Evolutionary conservation across 2,797 vertebrate genomes (phyloP).

Genomic region (Acanthopagrus latus): DNA sequence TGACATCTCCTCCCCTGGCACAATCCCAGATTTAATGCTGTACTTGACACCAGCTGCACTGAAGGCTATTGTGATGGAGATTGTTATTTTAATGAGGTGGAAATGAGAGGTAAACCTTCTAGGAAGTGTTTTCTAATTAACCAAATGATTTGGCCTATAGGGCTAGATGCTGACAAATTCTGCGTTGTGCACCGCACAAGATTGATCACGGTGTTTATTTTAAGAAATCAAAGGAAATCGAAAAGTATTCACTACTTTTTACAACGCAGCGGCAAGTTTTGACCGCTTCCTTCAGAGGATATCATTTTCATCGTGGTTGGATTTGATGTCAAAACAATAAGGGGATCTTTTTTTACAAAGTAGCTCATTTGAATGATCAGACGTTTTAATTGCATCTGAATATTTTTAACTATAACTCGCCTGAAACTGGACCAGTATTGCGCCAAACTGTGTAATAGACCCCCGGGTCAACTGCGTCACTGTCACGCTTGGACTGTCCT

Average conservation of each 20-base stretch:
- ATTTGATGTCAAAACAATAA: constrained; percentile 30
- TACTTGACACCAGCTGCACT: constrained; percentile 69
- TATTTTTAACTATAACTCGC: neutral
- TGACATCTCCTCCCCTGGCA: constrained; percentile 81
- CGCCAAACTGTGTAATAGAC: too few species aligned
- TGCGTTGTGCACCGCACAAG: constrained; percentile 34
- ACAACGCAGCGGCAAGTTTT: constrained; percentile 30
- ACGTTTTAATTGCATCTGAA: neutral
- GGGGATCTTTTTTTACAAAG: neutral
- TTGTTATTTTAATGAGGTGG: constrained; percentile 76
- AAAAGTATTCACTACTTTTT: constrained; percentile 28
- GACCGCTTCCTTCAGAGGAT: constrained; percentile 6
- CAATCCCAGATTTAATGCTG: constrained; percentile 69
- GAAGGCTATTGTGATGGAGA: constrained; percentile 69
- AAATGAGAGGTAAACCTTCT: constrained; percentile 76
- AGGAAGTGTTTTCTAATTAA: constrained; percentile 77
- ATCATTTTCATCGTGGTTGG: neutral
- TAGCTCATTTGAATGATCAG: constrained; percentile 7
- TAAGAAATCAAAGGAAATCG: constrained; percentile 63
- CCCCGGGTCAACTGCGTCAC: too few species aligned
- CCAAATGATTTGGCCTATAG: constrained; percentile 71
- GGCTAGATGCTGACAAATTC: constrained; percentile 66
- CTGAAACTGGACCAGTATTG: neutral
- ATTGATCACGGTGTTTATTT: constrained; percentile 64
- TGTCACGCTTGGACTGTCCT: too few species aligned